Conservation (phyloP, 2,113 vertebrate species). For the Perognathus longimembris region DNA sequence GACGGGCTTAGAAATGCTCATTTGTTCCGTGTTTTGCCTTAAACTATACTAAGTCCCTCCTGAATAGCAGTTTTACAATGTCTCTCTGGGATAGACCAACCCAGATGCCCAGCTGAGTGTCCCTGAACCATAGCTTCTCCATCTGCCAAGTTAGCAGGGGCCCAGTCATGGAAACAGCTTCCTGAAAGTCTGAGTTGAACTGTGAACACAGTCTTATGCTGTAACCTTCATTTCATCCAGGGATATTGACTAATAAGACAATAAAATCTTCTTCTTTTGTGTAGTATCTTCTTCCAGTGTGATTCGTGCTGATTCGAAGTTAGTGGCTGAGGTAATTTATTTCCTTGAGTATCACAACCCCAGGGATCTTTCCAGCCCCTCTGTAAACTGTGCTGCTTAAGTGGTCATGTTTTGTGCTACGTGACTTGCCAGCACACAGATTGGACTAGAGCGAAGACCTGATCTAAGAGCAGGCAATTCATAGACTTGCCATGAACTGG, state of each 20-base stretch:
- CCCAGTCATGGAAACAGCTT: background rate
- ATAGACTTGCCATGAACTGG: background rate
- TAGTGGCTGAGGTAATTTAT: background rate
- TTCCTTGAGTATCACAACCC: slow-evolving; percentile 2
- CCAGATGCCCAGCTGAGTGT: background rate
- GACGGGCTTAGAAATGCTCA: background rate
- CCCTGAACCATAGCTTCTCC: background rate
- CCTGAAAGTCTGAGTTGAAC: background rate
- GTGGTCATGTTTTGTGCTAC: background rate
- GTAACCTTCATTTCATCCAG: slow-evolving; percentile 12
- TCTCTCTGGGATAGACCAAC: background rate
- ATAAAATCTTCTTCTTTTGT: slow-evolving; percentile 60
- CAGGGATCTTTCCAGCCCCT: background rate
- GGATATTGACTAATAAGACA: slow-evolving; percentile 22
- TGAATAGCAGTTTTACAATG: background rate
- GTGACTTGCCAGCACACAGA: background rate
- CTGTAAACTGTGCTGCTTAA: background rate
- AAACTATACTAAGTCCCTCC: background rate
- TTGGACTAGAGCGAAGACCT: background rate
- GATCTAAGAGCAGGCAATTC: background rate
- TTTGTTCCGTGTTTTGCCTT: slow-evolving; percentile 53
- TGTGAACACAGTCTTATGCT: slow-evolving; percentile 14
- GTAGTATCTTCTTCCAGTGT: slow-evolving; percentile 25
- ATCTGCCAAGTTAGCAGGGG: background rate
- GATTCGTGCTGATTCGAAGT: background rate